Conservation (phyloP, 2,113 vertebrate genomes). For the Bubalus kerabau region DNA sequence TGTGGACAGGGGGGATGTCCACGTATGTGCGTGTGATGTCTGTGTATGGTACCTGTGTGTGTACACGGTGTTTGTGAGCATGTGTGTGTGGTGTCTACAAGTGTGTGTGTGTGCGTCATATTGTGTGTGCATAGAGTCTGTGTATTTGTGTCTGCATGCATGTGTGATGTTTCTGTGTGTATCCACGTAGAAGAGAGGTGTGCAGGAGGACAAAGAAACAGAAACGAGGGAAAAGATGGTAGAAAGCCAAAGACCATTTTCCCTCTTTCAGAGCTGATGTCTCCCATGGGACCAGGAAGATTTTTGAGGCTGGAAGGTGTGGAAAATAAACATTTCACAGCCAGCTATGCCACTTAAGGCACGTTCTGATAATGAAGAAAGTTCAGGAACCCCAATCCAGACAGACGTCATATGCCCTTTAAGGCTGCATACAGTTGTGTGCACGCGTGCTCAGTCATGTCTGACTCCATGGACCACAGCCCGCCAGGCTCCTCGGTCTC, state of each 20-base stretch:
- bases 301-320: neutral
- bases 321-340: neutral
- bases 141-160: neutral
- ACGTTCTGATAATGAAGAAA: neutral
- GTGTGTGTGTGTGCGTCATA: neutral
- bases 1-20: neutral
- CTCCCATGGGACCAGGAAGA: neutral
- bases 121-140: neutral
- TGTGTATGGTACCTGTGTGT: neutral
- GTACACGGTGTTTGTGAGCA: neutral
- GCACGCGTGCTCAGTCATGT: neutral
- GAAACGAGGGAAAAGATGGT: neutral
- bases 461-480: neutral
- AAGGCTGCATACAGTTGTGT: neutral
- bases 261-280: neutral
- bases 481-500: neutral
- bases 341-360: neutral
- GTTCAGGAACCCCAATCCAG: neutral
- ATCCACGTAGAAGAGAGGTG: neutral
- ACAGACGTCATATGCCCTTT: neutral
- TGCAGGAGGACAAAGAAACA: neutral
- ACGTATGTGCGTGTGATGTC: neutral
- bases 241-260: neutral
- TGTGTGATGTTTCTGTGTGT: neutral
- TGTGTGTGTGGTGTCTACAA: neutral